Evolutionary conservation across 2,797 vertebrate species (phyloP).

Genomic region (Spinibarbus caldwelli): DNA sequence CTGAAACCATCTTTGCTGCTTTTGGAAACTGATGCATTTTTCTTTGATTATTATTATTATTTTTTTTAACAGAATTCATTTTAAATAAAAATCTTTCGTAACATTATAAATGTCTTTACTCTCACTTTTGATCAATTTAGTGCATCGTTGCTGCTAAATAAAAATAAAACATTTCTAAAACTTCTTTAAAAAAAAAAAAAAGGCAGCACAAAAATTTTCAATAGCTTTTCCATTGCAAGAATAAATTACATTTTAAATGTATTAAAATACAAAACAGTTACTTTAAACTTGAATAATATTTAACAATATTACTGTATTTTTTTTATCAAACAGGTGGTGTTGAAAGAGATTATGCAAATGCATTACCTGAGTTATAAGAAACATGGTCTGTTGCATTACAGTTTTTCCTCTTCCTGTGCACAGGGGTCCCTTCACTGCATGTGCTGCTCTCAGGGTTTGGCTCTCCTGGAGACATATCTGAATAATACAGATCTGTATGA

Average conservation of each 20-base stretch:
- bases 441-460: constrained; percentile 90
- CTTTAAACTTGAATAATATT: background rate
- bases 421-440: constrained; percentile 93
- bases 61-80: too few relatives aligned
- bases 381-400: constrained; percentile 91
- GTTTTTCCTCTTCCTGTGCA: constrained; percentile 97
- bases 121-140: too few relatives aligned
- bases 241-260: background rate
- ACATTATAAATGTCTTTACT: too few relatives aligned
- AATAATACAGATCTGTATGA: constrained; percentile 92
- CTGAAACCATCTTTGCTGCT: background rate
- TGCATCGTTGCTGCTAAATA: too few relatives aligned
- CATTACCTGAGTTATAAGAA: constrained; percentile 93
- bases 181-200: too few relatives aligned
- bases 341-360: background rate
- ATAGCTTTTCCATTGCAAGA: background rate
- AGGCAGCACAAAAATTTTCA: background rate
- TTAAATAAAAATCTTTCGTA: too few relatives aligned
- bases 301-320: background rate
- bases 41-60: too few relatives aligned
- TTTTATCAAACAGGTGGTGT: background rate
- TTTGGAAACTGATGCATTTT: background rate
- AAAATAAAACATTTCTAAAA: too few relatives aligned
- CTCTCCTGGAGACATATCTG: constrained; percentile 79
- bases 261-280: background rate